phyloP scores from a whole-genome alignment of 1,140 invertebrate genomes.

The Anastrepha ludens region DNA sequence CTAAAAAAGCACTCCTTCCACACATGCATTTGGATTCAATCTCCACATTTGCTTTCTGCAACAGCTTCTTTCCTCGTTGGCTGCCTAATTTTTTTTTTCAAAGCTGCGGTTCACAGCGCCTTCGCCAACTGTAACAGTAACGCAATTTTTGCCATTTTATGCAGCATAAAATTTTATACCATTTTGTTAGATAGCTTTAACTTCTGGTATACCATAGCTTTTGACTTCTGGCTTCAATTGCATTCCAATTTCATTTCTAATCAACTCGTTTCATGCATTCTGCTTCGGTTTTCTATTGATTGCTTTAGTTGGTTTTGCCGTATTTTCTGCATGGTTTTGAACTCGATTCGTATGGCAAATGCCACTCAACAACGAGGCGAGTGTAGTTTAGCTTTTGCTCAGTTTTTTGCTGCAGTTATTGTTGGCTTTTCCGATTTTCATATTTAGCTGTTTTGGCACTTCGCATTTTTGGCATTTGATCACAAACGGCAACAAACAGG shows the following conservation, averaged over 20 bases:
- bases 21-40: too few species aligned
- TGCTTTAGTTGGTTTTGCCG: neutral
- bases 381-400: neutral
- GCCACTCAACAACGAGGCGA: neutral
- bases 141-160: neutral
- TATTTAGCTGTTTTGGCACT: neutral
- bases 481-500: neutral
- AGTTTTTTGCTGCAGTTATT: neutral
- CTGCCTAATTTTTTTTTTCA: too few species aligned
- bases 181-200: neutral
- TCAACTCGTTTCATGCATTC: neutral
- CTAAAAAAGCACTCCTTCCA: too few species aligned
- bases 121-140: neutral
- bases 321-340: neutral
- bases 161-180: neutral
- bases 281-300: neutral
- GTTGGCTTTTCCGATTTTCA: neutral
- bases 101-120: neutral
- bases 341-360: neutral
- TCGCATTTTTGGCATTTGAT: slow-evolving; percentile 11
- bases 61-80: too few species aligned
- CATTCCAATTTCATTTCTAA: neutral
- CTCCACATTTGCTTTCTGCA: too few species aligned
- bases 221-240: neutral
- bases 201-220: neutral